Conservation (phyloP, 1,140 invertebrate species). For the Phortica variegata region DNA sequence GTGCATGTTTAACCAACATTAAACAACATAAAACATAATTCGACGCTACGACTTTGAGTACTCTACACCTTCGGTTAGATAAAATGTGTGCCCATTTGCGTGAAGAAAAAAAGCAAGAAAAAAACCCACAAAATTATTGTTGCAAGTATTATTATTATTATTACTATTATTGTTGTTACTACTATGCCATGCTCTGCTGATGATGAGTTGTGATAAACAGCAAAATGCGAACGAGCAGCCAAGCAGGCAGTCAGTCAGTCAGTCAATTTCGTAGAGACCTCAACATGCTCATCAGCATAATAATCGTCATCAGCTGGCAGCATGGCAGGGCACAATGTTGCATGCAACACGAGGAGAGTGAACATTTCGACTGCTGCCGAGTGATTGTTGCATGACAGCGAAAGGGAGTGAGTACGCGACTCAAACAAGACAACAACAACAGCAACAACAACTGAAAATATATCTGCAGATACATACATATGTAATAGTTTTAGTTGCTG, state of each 20-base stretch:
- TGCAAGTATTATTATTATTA: no score
- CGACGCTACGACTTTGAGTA: no score
- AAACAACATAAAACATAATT: no score
- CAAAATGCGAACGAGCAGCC: slow-evolving; percentile 8
- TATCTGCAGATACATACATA: slow-evolving; percentile 5
- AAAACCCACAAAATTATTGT: no score
- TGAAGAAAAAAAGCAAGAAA: no score
- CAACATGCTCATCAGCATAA: no score
- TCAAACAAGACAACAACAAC: slow-evolving; percentile 16
- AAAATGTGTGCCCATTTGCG: no score
- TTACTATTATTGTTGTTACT: no score
- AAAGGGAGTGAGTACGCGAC: slow-evolving; percentile 10
- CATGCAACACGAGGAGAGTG: slow-evolving; percentile 29
- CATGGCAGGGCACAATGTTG: slow-evolving; percentile 15
- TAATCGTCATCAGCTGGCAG: background rate
- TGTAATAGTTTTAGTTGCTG: slow-evolving; percentile 5
- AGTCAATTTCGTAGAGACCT: no score
- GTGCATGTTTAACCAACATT: no score
- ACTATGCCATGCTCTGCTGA: no score
- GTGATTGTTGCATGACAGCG: slow-evolving; percentile 29
- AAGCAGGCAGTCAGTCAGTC: background rate
- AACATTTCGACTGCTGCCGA: slow-evolving; percentile 1
- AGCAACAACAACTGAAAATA: slow-evolving; percentile 12
- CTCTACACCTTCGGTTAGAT: no score
- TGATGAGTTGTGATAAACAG: slow-evolving; percentile 19